Evolutionary conservation across 1,140 invertebrate genomes (phyloP).

Genomic region (Drosophila sucinea): DNA sequence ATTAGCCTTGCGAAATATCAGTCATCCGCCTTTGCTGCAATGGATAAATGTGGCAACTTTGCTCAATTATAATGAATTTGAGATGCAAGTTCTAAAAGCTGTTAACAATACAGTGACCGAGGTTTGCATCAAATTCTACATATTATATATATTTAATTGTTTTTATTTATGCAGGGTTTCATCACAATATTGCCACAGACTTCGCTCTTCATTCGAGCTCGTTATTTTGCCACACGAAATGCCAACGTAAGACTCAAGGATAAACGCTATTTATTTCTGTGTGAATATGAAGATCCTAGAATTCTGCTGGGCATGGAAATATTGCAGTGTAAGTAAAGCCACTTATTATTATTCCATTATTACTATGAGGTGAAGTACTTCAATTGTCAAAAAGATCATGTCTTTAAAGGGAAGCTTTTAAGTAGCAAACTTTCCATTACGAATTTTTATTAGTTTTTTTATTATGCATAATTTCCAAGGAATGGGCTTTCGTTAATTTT

Average conservation of each 20-base stretch:
- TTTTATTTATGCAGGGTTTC: slow-evolving; percentile 51
- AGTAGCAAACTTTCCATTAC: too few relatives aligned
- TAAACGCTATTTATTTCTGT: slow-evolving; percentile 75
- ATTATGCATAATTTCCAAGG: too few relatives aligned
- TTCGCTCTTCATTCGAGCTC: slow-evolving; percentile 59
- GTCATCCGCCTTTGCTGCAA: slow-evolving; percentile 48
- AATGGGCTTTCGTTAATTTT: too few relatives aligned
- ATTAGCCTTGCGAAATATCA: slow-evolving; percentile 41
- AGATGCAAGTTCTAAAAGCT: slow-evolving; percentile 45
- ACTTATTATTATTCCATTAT: too few relatives aligned
- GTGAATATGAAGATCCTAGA: slow-evolving; percentile 64
- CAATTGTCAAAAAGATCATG: too few relatives aligned
- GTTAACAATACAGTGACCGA: slow-evolving; percentile 53
- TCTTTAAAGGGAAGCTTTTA: too few relatives aligned
- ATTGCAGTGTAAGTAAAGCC: slow-evolving; percentile 70
- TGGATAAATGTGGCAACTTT: slow-evolving; percentile 69
- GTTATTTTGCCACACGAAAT: slow-evolving; percentile 76
- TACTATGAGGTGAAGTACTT: too few relatives aligned
- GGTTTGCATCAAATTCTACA: slow-evolving; percentile 23
- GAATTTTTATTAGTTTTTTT: too few relatives aligned
- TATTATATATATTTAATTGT: not conserved
- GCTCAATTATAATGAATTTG: slow-evolving; percentile 22
- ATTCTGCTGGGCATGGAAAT: slow-evolving; percentile 60
- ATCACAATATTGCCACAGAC: slow-evolving; percentile 67
- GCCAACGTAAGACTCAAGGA: slow-evolving; percentile 73